Evolutionary conservation across 2,888 invertebrate species (phyloP).

Genomic region (Chironomus riparius): DNA sequence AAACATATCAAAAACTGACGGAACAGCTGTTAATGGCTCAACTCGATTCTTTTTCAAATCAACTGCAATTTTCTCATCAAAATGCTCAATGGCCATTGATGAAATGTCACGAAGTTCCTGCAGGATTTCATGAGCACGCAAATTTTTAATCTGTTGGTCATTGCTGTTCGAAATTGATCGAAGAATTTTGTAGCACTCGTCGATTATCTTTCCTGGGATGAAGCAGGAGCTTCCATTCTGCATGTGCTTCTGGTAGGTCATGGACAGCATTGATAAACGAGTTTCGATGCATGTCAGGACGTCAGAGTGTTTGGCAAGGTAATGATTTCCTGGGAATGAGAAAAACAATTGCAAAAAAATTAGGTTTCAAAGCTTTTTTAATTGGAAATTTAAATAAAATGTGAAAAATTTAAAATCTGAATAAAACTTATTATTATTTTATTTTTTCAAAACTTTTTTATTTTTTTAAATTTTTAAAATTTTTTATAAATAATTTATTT

Average conservation of each 20-base stretch:
- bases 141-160: background rate
- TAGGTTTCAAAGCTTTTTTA: no score
- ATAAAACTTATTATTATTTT: no score
- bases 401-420: no score
- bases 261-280: conserved; percentile 79
- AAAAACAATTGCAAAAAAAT: no score
- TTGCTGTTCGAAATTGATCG: background rate
- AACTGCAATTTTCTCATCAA: conserved; percentile 71
- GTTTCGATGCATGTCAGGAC: conserved; percentile 86
- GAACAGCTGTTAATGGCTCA: background rate
- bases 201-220: conserved; percentile 78
- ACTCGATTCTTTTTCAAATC: conserved; percentile 32
- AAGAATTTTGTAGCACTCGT: conserved; percentile 18
- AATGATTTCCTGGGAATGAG: conserved; percentile 57
- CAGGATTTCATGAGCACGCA: conserved; percentile 44
- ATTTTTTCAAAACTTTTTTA: no score
- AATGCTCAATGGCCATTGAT: conserved; percentile 93
- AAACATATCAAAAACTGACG: conserved; percentile 4
- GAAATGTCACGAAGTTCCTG: conserved; percentile 87
- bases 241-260: conserved; percentile 86
- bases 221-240: conserved; percentile 79
- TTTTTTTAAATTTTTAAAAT: no score
- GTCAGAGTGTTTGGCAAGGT: conserved; percentile 78
- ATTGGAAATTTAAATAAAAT: no score
- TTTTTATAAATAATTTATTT: no score